Percentiles rank a stretch among this genome's conserved stretches.
Evolutionary conservation across 2,113 vertebrate species (phyloP).

Genomic region (Rallus limicola): DNA sequence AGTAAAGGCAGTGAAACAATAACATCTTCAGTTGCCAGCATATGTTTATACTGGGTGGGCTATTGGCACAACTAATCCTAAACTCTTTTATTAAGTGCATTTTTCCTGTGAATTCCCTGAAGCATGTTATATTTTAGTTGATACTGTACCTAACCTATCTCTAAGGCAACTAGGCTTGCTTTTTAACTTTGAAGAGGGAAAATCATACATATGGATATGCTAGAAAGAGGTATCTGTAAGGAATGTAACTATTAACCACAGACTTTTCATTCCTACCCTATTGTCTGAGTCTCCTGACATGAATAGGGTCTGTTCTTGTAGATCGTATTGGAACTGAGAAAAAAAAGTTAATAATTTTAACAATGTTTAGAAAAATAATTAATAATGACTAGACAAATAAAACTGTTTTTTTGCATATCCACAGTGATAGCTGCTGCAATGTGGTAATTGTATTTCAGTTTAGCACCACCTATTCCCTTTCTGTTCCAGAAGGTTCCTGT

Average conservation of each 20-base stretch:
- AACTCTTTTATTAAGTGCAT: slow-evolving; percentile 18
- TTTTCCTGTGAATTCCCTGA: slow-evolving; percentile 50
- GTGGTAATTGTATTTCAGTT: neutral
- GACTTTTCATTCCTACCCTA: neutral
- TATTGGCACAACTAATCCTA: neutral
- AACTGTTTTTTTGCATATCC: neutral
- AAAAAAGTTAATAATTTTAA: neutral
- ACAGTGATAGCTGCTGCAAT: neutral
- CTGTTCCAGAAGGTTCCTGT: neutral
- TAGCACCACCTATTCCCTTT: neutral
- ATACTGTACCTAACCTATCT: neutral
- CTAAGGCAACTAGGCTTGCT: slow-evolving; percentile 16
- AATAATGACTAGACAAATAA: neutral
- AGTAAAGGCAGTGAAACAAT: slow-evolving; percentile 34
- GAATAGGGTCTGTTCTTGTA: neutral
- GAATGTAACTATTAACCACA: neutral
- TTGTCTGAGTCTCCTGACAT: neutral
- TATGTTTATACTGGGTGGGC: slow-evolving; percentile 46
- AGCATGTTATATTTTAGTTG: neutral
- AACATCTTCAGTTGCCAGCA: neutral
- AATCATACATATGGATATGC: neutral
- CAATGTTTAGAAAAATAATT: neutral
- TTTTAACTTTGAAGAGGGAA: neutral
- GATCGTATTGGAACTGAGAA: neutral
- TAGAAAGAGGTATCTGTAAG: neutral